A percentile compares a stretch with the other conserved stretches of the same genome.
These are phyloP conservation scores for Chelidonichthys spinosus DNA, from an alignment of 2,797 vertebrate genomes.

Conservation along the genomic window DNA sequence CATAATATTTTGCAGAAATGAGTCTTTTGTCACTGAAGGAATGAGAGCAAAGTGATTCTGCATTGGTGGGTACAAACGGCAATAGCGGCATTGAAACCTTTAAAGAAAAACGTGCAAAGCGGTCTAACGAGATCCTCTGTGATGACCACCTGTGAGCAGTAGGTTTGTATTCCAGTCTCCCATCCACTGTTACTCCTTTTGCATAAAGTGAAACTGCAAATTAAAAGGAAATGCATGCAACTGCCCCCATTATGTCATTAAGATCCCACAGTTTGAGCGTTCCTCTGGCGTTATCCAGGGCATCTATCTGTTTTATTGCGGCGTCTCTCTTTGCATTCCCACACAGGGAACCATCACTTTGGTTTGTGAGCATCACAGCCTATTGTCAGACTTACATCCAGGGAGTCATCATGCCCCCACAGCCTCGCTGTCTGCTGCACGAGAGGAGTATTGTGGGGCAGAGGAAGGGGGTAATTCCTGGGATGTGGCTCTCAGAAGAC, in stretches of 20 bases:
- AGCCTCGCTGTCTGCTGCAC: constrained; percentile 49
- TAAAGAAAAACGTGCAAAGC: constrained; percentile 32
- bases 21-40: constrained; percentile 14
- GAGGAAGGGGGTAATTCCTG: constrained; percentile 53
- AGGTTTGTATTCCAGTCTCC: constrained; percentile 12
- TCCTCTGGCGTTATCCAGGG: constrained; percentile 66
- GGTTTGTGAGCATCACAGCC: constrained; percentile 64
- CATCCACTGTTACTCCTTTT: constrained; percentile 17
- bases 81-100: constrained; percentile 17
- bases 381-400: constrained; percentile 64
- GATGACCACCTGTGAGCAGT: constrained; percentile 49
- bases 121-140: constrained; percentile 42
- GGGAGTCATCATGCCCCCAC: constrained; percentile 67
- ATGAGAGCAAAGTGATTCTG: constrained; percentile 15
- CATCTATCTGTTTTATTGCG: constrained; percentile 63
- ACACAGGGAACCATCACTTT: constrained; percentile 69
- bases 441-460: constrained; percentile 36
- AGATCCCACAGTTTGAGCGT: constrained; percentile 56
- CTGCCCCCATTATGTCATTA: constrained; percentile 81
- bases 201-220: constrained; percentile 55
- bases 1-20: constrained; percentile 21
- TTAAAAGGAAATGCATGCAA: constrained; percentile 55
- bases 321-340: constrained; percentile 42
- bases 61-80: constrained; percentile 1
- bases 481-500: constrained; percentile 59